These are phyloP conservation scores for Elaphurus davidianus DNA, from an alignment of 2,113 vertebrate genomes.

Conservation along the genomic window DNA sequence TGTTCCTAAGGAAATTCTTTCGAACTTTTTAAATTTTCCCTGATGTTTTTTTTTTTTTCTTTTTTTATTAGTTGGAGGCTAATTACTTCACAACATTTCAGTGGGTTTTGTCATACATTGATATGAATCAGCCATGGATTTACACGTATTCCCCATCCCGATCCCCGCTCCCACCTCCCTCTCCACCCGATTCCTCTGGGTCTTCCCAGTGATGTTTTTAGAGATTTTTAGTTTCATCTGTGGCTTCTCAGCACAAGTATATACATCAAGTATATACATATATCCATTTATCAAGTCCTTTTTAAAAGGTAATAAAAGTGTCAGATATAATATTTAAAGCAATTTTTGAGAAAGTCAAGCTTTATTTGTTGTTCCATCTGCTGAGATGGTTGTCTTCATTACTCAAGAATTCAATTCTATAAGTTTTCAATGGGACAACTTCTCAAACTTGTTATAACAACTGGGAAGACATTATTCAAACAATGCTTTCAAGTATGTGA, in stretches of 20 bases:
- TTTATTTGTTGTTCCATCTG: background rate
- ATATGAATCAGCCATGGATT: no score
- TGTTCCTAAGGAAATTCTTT: background rate
- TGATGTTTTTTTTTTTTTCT: no score
- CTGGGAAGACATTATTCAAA: constrained; percentile 42
- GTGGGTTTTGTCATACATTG: no score
- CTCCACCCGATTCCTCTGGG: no score
- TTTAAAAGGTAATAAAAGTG: background rate
- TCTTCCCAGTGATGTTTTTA: no score
- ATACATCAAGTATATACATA: background rate
- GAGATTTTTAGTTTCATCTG: background rate
- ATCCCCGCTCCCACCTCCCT: no score
- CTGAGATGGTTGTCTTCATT: constrained; percentile 9
- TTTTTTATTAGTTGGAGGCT: no score
- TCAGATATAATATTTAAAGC: background rate
- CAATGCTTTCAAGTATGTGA: background rate
- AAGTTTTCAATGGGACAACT: constrained; percentile 10
- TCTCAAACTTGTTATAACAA: background rate
- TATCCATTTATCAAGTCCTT: background rate
- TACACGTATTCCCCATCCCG: no score
- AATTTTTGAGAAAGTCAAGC: constrained; percentile 33
- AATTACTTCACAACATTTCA: no score
- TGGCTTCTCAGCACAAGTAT: background rate
- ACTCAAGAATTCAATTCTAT: constrained; percentile 15
- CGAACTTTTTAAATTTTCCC: background rate